These are phyloP conservation scores for Tortricodes alternella DNA, from an alignment of 2,888 invertebrate species.

Conservation along the genomic window DNA sequence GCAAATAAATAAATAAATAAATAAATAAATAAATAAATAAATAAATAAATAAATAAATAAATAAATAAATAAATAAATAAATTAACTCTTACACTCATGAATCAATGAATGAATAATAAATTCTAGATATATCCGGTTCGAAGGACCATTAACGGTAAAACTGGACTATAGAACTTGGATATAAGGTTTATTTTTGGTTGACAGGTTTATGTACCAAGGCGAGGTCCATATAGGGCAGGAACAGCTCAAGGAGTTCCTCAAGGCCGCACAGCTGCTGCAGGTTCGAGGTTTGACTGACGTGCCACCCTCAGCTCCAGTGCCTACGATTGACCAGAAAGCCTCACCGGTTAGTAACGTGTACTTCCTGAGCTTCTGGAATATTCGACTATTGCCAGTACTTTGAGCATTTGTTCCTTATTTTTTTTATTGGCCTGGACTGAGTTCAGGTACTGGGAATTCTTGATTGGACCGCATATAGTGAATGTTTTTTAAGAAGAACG, in stretches of 20 bases:
- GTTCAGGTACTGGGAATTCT: too few relatives aligned
- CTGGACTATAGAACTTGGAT: neutral
- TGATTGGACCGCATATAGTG: too few relatives aligned
- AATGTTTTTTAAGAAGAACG: too few relatives aligned
- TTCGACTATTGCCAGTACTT: too few relatives aligned
- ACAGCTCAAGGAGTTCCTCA: constrained; percentile 91
- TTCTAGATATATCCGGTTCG: neutral
- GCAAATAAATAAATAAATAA: too few relatives aligned
- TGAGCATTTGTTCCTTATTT: too few relatives aligned
- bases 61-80: too few relatives aligned
- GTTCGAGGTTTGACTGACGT: constrained; percentile 94
- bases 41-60: too few relatives aligned
- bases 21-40: too few relatives aligned
- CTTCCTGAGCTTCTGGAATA: too few relatives aligned
- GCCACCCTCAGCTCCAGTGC: constrained; percentile 76
- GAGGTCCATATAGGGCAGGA: constrained; percentile 95
- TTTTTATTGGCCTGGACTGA: too few relatives aligned
- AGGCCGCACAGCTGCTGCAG: constrained; percentile 93
- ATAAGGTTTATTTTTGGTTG: neutral
- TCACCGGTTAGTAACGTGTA: constrained; percentile 84
- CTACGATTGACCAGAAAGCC: constrained; percentile 84
- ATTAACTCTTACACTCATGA: too few relatives aligned
- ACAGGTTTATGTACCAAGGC: constrained; percentile 95
- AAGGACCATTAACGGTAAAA: neutral
- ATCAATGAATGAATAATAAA: neutral